Percentiles rank a stretch among this genome's conserved stretches.
These are phyloP conservation scores for Gobio occitaniae DNA, from an alignment of 2,797 vertebrate species.

Conservation along the genomic window DNA sequence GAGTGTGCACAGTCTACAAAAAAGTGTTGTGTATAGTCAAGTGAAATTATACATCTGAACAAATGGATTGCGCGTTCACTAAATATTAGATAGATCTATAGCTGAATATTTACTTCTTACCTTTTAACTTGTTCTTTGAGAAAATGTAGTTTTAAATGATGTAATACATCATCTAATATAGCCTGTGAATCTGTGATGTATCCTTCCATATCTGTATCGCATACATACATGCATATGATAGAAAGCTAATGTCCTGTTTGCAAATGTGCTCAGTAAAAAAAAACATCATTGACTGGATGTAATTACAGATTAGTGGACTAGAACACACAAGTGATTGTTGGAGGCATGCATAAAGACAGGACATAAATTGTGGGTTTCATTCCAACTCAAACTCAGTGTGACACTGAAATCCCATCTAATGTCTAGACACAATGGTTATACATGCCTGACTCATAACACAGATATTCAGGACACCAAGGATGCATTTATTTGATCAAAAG, in stretches of 20 bases:
- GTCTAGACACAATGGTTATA: not conserved
- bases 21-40: not conserved
- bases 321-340: constrained; percentile 17
- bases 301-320: constrained; percentile 31
- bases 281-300: constrained; percentile 21
- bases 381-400: not conserved
- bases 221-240: not conserved
- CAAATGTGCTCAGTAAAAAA: constrained; percentile 9
- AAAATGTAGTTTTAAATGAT: not conserved
- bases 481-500: not conserved
- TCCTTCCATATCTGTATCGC: not conserved
- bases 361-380: constrained; percentile 23
- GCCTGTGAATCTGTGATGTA: not conserved
- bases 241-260: constrained; percentile 27
- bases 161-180: not conserved
- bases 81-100: not conserved
- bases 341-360: not conserved
- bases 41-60: not conserved
- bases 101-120: not conserved
- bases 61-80: not conserved
- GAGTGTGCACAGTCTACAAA: not conserved
- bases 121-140: not conserved
- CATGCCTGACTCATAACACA: not conserved
- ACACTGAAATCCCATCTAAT: not conserved
- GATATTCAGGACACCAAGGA: not conserved